phyloP scores from a whole-genome alignment of 1,140 invertebrate genomes.

The Dryas iulia region DNA sequence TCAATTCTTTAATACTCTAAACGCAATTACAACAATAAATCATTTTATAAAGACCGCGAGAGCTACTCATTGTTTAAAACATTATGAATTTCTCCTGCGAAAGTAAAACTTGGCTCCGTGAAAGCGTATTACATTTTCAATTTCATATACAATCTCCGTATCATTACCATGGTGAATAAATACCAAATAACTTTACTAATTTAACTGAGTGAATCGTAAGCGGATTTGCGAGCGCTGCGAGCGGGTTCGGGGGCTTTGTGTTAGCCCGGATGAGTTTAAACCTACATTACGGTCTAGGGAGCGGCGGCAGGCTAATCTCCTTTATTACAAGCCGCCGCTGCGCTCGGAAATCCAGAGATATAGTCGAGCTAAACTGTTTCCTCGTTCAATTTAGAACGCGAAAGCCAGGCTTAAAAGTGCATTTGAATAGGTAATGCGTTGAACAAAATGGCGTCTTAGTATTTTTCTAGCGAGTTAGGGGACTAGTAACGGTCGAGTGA shows the following conservation, averaged over 20 bases:
- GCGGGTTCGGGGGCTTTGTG: constrained; percentile 55
- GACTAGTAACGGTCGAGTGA: constrained; percentile 78
- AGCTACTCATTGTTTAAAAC: constrained; percentile 49
- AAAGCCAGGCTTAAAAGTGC: constrained; percentile 49
- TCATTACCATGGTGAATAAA: constrained; percentile 28
- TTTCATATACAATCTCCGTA: constrained; percentile 43
- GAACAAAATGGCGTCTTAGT: constrained; percentile 70
- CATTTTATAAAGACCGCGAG: constrained; percentile 32
- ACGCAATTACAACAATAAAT: constrained; percentile 32
- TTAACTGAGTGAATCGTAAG: constrained; percentile 55
- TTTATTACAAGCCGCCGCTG: constrained; percentile 46
- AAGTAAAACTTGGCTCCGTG: constrained; percentile 50
- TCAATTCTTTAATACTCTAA: neutral
- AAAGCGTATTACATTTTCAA: constrained; percentile 60
- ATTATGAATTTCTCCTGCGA: constrained; percentile 47
- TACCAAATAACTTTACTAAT: constrained; percentile 45
- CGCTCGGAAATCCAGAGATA: constrained; percentile 49
- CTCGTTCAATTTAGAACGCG: constrained; percentile 52
- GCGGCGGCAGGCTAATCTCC: constrained; percentile 53
- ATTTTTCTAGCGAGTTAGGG: constrained; percentile 77
- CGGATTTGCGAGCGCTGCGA: constrained; percentile 53
- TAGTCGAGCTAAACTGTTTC: constrained; percentile 48
- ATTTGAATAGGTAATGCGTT: constrained; percentile 47
- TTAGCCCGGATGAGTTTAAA: constrained; percentile 52
- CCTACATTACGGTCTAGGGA: constrained; percentile 58